These are phyloP conservation scores for Drosophila planitibia DNA, from an alignment of 2,888 invertebrate species.

Conservation along the genomic window DNA sequence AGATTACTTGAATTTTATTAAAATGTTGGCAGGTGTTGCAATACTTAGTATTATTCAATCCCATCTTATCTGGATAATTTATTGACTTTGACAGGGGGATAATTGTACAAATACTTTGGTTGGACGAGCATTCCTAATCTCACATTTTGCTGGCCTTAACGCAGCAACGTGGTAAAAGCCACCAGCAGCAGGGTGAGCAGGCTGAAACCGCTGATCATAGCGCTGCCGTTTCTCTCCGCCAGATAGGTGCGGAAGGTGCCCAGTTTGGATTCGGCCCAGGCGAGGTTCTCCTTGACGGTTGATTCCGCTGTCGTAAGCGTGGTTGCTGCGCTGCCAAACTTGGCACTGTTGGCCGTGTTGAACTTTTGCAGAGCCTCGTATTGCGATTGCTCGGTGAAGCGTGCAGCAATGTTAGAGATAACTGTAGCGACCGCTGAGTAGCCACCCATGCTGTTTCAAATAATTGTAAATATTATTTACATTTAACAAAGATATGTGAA, in stretches of 20 bases:
- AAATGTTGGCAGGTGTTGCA: constrained; percentile 19
- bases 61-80: constrained; percentile 51
- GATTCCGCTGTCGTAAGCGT: constrained; percentile 74
- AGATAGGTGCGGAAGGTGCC: constrained; percentile 71
- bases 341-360: constrained; percentile 59
- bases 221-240: constrained; percentile 53
- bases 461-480: neutral
- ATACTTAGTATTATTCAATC: constrained; percentile 12
- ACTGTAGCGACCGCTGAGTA: constrained; percentile 79
- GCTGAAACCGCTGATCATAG: constrained; percentile 61
- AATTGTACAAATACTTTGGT: constrained; percentile 52
- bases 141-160: constrained; percentile 44
- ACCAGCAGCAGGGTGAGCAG: constrained; percentile 61
- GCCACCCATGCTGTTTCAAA: constrained; percentile 75
- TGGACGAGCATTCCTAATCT: constrained; percentile 4
- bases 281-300: constrained; percentile 79
- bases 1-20: constrained; percentile 49
- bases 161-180: constrained; percentile 52
- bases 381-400: constrained; percentile 81
- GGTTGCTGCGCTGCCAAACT: constrained; percentile 74
- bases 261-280: constrained; percentile 78
- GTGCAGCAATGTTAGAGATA: constrained; percentile 81
- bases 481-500: neutral
- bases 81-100: constrained; percentile 30
- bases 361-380: constrained; percentile 69